These are phyloP conservation scores for Danio aesculapii DNA, from an alignment of 2,797 vertebrate genomes.

Conservation along the genomic window DNA sequence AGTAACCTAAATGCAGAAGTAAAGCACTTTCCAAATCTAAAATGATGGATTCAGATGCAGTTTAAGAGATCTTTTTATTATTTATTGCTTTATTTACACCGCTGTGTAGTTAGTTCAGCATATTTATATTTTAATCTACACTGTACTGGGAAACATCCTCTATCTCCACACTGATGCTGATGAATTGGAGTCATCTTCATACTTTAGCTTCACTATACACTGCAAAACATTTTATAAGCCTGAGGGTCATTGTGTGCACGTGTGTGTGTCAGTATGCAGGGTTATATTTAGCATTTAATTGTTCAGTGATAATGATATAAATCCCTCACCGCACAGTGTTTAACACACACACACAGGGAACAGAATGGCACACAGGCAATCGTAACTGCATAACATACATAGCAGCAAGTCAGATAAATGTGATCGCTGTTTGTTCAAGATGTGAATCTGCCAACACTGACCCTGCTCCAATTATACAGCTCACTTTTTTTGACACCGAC, in stretches of 20 bases:
- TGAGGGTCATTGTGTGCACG: slow-evolving; percentile 36
- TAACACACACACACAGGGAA: slow-evolving; percentile 2
- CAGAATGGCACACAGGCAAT: background rate
- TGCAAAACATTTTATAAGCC: slow-evolving; percentile 31
- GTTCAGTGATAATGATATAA: slow-evolving; percentile 53
- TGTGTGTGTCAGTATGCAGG: slow-evolving; percentile 20
- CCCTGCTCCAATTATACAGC: slow-evolving; percentile 31
- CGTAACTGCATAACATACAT: slow-evolving; percentile 9
- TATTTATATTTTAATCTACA: background rate
- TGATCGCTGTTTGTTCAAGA: slow-evolving; percentile 39
- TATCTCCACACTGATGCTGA: background rate
- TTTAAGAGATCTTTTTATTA: background rate
- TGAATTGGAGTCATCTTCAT: slow-evolving; percentile 29
- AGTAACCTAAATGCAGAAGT: background rate
- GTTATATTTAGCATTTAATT: slow-evolving; percentile 56
- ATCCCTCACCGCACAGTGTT: slow-evolving; percentile 16
- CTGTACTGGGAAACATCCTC: slow-evolving; percentile 29
- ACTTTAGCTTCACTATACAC: slow-evolving; percentile 5
- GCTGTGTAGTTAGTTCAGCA: no score
- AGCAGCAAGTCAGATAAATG: slow-evolving; percentile 25
- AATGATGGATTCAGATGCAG: no score
- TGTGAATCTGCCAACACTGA: slow-evolving; percentile 20
- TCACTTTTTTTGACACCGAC: slow-evolving; percentile 16
- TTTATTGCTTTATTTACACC: background rate
- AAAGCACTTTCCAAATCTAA: background rate